A percentile compares a stretch with the other conserved stretches of the same genome.
These are phyloP conservation scores for Calameuta filiformis DNA, from an alignment of 2,888 invertebrate species.

Conservation along the genomic window DNA sequence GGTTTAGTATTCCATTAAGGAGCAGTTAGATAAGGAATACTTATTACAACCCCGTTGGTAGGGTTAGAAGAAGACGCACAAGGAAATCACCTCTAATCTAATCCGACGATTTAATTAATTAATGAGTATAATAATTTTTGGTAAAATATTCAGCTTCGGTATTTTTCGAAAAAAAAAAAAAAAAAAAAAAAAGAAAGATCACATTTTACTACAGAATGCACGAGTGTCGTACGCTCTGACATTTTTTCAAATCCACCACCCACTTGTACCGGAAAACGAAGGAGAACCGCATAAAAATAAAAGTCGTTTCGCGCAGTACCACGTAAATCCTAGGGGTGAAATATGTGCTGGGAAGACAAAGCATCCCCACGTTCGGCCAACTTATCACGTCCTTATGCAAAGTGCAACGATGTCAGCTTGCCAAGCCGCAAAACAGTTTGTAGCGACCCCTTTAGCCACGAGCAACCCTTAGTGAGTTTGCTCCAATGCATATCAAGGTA, in stretches of 20 bases:
- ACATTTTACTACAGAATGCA: neutral
- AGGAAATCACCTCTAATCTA: neutral
- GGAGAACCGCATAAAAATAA: neutral
- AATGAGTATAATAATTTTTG: neutral
- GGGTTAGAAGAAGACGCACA: neutral
- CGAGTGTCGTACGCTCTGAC: neutral
- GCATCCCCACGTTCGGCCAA: conserved; percentile 20
- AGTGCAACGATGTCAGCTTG: conserved; percentile 25
- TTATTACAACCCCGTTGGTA: neutral
- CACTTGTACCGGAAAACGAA: neutral
- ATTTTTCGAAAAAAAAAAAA: too few species aligned
- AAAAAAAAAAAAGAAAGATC: too few species aligned
- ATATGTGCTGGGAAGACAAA: conserved; percentile 22
- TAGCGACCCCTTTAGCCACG: conserved; percentile 5
- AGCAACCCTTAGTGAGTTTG: neutral
- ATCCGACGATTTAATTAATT: neutral
- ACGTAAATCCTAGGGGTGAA: conserved; percentile 16
- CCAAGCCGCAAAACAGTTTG: conserved; percentile 25
- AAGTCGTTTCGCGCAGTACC: neutral
- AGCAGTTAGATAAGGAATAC: neutral
- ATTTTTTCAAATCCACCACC: neutral
- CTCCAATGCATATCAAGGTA: neutral
- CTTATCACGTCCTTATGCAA: conserved; percentile 25
- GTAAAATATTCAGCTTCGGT: neutral
- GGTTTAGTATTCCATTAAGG: neutral